Conservation (phyloP, 37 sponge, comb jelly and placozoan genomes). For the Bolinopsis microptera region DNA sequence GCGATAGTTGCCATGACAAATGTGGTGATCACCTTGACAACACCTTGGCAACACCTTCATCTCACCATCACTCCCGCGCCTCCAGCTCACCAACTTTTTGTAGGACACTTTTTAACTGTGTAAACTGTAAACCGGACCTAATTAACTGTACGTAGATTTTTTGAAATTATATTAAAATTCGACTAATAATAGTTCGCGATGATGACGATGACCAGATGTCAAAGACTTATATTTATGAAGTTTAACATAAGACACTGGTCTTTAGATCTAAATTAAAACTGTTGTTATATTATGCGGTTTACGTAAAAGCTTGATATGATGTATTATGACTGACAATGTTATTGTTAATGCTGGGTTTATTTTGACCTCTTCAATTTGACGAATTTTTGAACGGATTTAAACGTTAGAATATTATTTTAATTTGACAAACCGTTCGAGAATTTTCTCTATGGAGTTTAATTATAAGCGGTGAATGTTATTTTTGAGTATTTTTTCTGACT, state of each 20-base stretch:
- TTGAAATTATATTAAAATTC: not conserved
- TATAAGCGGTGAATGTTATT: not conserved
- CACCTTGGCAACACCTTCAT: not conserved
- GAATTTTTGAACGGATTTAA: not conserved
- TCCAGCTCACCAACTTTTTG: not conserved
- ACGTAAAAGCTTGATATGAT: not conserved
- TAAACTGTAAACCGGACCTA: not conserved
- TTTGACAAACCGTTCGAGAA: not conserved
- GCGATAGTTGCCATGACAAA: not conserved
- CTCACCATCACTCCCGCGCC: not conserved
- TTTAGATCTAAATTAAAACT: not conserved
- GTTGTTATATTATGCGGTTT: not conserved
- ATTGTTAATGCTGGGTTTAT: not conserved
- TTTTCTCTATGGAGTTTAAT: not conserved
- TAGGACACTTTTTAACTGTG: not conserved
- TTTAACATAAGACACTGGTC: not conserved
- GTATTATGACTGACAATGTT: not conserved
- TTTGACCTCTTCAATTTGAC: not conserved
- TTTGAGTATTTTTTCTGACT: not conserved
- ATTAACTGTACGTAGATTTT: not conserved
- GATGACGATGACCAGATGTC: not conserved
- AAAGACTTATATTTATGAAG: not conserved
- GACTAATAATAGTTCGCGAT: too few relatives aligned
- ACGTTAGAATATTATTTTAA: not conserved
- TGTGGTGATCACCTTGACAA: not conserved